A percentile compares a stretch with the other conserved stretches of the same genome.
These are phyloP conservation scores for Willisornis vidua DNA, from an alignment of 2,113 vertebrate species.

Conservation along the genomic window DNA sequence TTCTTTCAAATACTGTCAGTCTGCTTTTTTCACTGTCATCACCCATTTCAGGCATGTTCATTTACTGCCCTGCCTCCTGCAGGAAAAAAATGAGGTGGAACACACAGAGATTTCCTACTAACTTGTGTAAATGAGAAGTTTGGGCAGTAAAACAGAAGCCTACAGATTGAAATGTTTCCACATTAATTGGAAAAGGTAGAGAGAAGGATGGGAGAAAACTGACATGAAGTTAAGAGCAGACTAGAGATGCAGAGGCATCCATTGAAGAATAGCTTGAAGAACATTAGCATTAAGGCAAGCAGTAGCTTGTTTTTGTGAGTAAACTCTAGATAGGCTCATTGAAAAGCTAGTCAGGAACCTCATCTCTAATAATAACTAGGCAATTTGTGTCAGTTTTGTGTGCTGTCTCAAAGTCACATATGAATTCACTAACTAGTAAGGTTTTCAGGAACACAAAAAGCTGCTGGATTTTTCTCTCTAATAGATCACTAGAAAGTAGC, in stretches of 20 bases:
- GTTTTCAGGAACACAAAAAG: neutral
- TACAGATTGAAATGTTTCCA: neutral
- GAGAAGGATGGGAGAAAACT: neutral
- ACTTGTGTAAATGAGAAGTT: neutral
- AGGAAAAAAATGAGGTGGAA: neutral
- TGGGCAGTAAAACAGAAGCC: neutral
- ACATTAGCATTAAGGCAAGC: neutral
- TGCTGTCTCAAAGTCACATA: neutral
- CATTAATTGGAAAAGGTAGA: neutral
- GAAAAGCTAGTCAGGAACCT: neutral
- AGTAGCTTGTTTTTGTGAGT: neutral
- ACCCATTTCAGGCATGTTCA: neutral
- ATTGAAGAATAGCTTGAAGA: neutral
- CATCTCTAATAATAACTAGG: neutral
- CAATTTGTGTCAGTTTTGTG: neutral
- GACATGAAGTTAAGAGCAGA: neutral
- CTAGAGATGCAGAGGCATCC: neutral
- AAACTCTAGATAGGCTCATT: neutral
- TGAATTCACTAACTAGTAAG: neutral
- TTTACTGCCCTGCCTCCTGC: neutral
- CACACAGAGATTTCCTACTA: neutral
- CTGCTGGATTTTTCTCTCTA: neutral
- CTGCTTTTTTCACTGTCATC: neutral
- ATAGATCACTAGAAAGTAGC: neutral
- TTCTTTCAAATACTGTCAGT: neutral